phyloP scores from a whole-genome alignment of 1,140 invertebrate species.

The Camponotus vicinus region DNA sequence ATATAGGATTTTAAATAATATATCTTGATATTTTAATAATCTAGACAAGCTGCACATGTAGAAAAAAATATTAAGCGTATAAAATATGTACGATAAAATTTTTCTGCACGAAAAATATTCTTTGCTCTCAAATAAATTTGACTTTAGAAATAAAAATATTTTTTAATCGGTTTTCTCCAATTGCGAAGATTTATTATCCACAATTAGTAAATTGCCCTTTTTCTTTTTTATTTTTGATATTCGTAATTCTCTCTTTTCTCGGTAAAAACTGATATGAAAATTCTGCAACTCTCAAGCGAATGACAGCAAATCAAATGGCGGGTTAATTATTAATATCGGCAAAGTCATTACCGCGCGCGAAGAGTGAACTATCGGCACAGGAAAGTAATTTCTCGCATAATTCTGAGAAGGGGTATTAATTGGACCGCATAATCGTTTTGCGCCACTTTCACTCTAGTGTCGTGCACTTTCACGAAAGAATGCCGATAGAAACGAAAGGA shows the following conservation, averaged over 20 bases:
- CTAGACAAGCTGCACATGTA: background rate
- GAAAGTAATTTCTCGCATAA: conserved; percentile 51
- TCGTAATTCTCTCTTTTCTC: background rate
- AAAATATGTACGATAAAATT: background rate
- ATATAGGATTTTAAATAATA: no score
- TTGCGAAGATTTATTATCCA: background rate
- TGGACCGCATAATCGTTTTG: conserved; percentile 42
- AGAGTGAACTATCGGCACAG: conserved; percentile 8
- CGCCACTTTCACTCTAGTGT: conserved; percentile 30
- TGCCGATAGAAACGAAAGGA: background rate
- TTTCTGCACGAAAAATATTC: background rate
- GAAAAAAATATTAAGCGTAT: background rate
- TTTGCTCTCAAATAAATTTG: background rate
- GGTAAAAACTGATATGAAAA: background rate
- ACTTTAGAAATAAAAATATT: background rate
- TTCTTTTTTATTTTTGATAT: background rate
- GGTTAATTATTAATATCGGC: conserved; percentile 8
- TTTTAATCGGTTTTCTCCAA: background rate
- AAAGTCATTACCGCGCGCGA: background rate
- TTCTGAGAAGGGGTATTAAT: conserved; percentile 32
- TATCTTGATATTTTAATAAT: background rate
- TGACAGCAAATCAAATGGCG: background rate
- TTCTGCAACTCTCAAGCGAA: background rate
- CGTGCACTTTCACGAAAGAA: conserved; percentile 8
- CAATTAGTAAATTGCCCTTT: background rate